These are phyloP conservation scores for Zeuzera pyrina DNA, from an alignment of 2,888 invertebrate genomes.

Conservation along the genomic window DNA sequence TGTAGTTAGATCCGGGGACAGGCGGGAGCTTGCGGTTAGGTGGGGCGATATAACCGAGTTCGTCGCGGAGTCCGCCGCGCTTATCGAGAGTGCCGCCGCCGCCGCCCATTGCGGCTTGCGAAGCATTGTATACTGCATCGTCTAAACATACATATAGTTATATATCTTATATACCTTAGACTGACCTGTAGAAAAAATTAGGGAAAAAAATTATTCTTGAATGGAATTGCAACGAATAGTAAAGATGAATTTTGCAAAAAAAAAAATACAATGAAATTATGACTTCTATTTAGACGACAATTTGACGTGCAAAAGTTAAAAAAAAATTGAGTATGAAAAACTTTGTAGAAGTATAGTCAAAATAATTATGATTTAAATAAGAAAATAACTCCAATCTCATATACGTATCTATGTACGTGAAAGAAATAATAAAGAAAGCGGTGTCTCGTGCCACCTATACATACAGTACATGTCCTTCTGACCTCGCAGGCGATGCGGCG, in stretches of 20 bases:
- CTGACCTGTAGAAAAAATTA: too few relatives aligned
- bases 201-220: too few relatives aligned
- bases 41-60: conserved; percentile 93
- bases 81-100: conserved; percentile 85
- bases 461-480: conserved; percentile 83
- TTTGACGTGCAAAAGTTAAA: too few relatives aligned
- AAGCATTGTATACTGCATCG: conserved; percentile 93
- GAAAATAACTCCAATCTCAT: too few relatives aligned
- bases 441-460: conserved; percentile 67
- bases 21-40: conserved; percentile 94
- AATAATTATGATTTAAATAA: too few relatives aligned
- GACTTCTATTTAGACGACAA: too few relatives aligned
- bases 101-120: conserved; percentile 76
- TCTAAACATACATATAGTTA: conserved; percentile 64
- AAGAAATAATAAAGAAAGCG: conserved; percentile 36
- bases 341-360: too few relatives aligned
- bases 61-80: conserved; percentile 85
- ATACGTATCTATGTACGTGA: too few relatives aligned
- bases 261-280: too few relatives aligned
- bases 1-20: conserved; percentile 94
- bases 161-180: neutral
- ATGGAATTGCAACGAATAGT: too few relatives aligned
- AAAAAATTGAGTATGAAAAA: too few relatives aligned
- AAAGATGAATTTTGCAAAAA: too few relatives aligned
- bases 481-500: conserved; percentile 88